Conservation (phyloP, 1,140 invertebrate species). For the Babylonia areolata region DNA sequence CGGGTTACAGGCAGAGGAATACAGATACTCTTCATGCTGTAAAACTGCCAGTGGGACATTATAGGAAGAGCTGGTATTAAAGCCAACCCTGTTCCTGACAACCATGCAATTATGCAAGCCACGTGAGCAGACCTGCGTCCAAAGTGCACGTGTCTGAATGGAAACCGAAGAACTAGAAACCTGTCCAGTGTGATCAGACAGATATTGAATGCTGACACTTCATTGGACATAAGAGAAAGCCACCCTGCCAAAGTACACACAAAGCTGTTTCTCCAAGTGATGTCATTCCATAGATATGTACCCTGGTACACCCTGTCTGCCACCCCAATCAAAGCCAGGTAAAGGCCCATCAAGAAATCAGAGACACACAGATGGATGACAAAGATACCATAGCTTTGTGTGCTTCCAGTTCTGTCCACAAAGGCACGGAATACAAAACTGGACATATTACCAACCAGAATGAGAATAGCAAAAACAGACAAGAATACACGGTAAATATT, state of each 20-base stretch:
- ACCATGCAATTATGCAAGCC: conserved; percentile 39
- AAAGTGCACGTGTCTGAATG: conserved; percentile 49
- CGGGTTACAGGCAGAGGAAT: conserved; percentile 50
- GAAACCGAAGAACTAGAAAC: conserved; percentile 57
- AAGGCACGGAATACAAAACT: not conserved
- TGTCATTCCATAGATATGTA: not conserved
- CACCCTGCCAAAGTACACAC: conserved; percentile 51
- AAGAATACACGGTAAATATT: not conserved
- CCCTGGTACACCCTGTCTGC: not conserved
- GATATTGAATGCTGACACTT: conserved; percentile 55
- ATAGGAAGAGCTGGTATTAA: conserved; percentile 40
- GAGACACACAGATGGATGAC: conserved; percentile 5
- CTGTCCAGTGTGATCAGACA: conserved; percentile 61
- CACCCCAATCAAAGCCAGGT: not conserved
- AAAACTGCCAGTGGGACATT: conserved; percentile 25
- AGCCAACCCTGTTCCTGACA: conserved; percentile 34
- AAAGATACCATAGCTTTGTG: not conserved
- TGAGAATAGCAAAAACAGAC: not conserved
- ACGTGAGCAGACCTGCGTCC: conserved; percentile 26
- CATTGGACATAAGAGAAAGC: conserved; percentile 58
- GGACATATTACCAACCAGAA: not conserved
- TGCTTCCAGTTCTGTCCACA: not conserved
- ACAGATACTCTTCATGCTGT: conserved; percentile 50
- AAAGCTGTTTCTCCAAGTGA: not conserved
- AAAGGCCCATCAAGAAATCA: not conserved